Conservation (phyloP, 2,888 invertebrate genomes). For the Hydraecia micacea region DNA sequence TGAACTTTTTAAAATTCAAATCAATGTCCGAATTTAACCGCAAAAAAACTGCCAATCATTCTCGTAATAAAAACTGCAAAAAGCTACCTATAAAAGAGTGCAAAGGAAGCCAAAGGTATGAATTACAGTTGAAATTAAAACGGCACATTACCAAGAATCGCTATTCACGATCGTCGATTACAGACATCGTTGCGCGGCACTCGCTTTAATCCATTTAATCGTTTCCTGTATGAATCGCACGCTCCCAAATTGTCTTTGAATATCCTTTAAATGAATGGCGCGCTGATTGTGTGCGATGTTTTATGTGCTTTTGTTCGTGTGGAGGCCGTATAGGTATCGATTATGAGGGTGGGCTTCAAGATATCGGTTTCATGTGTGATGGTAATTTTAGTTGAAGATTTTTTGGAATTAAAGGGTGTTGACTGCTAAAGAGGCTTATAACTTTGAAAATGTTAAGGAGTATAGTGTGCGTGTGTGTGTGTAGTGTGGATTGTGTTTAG, state of each 20-base stretch:
- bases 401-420: background rate
- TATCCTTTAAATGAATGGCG: conserved; percentile 61
- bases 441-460: background rate
- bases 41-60: background rate
- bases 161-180: conserved; percentile 62
- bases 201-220: conserved; percentile 74
- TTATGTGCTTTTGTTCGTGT: conserved; percentile 45
- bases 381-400: background rate
- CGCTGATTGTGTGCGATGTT: conserved; percentile 48
- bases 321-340: conserved; percentile 24
- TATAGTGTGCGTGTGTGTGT: too few species aligned
- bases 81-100: background rate
- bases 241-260: conserved; percentile 62
- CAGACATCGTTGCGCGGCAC: conserved; percentile 67
- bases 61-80: background rate
- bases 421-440: background rate
- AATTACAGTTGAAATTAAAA: conserved; percentile 59
- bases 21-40: background rate
- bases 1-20: background rate
- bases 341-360: conserved; percentile 23
- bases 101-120: conserved; percentile 37
- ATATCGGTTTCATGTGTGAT: conserved; percentile 21
- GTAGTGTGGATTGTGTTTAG: too few species aligned
- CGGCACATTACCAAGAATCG: conserved; percentile 56
- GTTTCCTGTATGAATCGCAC: conserved; percentile 67